Evolutionary conservation across 2,888 invertebrate genomes (phyloP).

Genomic region (Pyrrhosoma nymphula): DNA sequence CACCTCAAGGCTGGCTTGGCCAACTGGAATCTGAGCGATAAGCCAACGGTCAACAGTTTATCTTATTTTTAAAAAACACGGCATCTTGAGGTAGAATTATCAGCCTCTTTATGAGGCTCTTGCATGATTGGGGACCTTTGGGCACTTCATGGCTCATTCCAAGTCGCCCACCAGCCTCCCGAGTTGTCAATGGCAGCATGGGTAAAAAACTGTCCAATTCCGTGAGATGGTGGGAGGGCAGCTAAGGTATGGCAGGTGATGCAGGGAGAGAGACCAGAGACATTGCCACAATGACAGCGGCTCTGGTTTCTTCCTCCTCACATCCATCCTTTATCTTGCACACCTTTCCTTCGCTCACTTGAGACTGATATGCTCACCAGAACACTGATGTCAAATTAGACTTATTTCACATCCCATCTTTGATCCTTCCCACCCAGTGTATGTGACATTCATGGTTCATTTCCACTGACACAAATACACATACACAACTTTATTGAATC

Average conservation of each 20-base stretch:
- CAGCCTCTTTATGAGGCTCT: conserved; percentile 35
- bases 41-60: background rate
- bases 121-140: background rate
- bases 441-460: background rate
- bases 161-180: background rate
- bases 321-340: background rate
- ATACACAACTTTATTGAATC: background rate
- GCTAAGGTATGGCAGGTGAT: background rate
- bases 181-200: background rate
- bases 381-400: background rate
- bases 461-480: background rate
- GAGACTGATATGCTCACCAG: background rate
- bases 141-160: conserved; percentile 7
- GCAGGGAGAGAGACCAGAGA: background rate
- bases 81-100: conserved; percentile 59
- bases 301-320: background rate
- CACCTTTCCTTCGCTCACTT: background rate
- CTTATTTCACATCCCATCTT: background rate
- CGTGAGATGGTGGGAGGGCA: background rate
- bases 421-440: background rate
- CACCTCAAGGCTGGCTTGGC: background rate
- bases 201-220: background rate
- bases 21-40: background rate
- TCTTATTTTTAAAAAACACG: background rate
- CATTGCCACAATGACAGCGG: background rate